These are phyloP conservation scores for Theodoxus fluviatilis DNA, from an alignment of 2,888 invertebrate species.

Conservation along the genomic window DNA sequence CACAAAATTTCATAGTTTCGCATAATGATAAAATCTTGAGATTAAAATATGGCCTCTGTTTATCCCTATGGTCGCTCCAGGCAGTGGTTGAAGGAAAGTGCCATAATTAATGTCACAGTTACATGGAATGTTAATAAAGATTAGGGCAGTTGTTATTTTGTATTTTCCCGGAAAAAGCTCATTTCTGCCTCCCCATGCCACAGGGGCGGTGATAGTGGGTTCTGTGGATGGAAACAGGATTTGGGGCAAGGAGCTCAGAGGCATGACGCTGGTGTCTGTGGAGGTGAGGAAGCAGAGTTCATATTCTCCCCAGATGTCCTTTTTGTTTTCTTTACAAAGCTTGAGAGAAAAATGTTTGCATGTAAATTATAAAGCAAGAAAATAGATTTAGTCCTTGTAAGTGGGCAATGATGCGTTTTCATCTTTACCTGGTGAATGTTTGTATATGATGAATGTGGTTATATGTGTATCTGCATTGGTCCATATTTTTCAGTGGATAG, in stretches of 20 bases:
- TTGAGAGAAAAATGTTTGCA: not conserved
- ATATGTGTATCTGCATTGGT: not conserved
- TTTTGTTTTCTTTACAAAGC: no score
- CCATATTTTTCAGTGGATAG: no score
- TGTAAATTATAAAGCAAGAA: not conserved
- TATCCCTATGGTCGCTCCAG: no score
- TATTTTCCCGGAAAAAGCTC: not conserved
- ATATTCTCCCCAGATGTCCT: no score
- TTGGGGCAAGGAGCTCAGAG: conserved; percentile 97
- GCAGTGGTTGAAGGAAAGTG: no score
- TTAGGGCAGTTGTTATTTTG: not conserved
- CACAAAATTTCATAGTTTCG: no score
- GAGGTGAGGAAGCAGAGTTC: conserved; percentile 68
- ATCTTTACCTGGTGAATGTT: not conserved
- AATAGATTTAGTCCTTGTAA: not conserved
- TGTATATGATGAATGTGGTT: not conserved
- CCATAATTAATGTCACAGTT: no score
- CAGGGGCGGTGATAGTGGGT: conserved; percentile 90
- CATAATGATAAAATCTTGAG: no score
- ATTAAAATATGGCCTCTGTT: no score
- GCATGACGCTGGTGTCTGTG: conserved; percentile 77
- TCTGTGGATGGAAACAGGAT: conserved; percentile 97
- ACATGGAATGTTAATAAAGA: no score
- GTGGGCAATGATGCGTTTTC: not conserved
- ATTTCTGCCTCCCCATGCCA: not conserved